phyloP scores from a whole-genome alignment of 2,113 vertebrate species.

The Calidris pugnax region DNA sequence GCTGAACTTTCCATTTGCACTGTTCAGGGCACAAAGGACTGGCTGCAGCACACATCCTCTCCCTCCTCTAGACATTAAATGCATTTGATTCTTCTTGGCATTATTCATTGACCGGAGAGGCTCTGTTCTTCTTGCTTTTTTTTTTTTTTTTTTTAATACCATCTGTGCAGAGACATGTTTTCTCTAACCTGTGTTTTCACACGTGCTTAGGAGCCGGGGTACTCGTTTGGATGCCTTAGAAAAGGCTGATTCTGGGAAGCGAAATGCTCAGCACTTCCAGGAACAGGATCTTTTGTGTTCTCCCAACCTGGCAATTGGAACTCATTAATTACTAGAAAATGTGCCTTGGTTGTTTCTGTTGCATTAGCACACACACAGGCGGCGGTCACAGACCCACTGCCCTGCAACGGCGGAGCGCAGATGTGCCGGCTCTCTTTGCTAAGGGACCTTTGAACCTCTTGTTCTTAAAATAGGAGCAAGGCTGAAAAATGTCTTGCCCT shows the following conservation, averaged over 20 bases:
- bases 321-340: not conserved
- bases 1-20: not conserved
- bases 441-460: not conserved
- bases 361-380: not conserved
- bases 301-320: not conserved
- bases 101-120: not conserved
- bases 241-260: not conserved
- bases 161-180: not conserved
- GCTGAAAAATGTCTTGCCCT: not conserved
- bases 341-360: not conserved
- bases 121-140: not conserved
- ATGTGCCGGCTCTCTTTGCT: not conserved
- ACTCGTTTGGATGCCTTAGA: not conserved
- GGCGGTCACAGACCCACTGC: not conserved
- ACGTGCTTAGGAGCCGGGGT: not conserved
- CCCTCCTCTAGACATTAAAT: fast-evolving
- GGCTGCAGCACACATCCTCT: not conserved
- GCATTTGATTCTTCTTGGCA: not conserved
- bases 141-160: not conserved
- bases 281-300: not conserved
- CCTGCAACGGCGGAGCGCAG: not conserved
- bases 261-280: not conserved
- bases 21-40: not conserved
- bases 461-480: not conserved
- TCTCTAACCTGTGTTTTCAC: not conserved